phyloP scores from a whole-genome alignment of 2,888 invertebrate genomes.

The Dolichopus griseipennis region DNA sequence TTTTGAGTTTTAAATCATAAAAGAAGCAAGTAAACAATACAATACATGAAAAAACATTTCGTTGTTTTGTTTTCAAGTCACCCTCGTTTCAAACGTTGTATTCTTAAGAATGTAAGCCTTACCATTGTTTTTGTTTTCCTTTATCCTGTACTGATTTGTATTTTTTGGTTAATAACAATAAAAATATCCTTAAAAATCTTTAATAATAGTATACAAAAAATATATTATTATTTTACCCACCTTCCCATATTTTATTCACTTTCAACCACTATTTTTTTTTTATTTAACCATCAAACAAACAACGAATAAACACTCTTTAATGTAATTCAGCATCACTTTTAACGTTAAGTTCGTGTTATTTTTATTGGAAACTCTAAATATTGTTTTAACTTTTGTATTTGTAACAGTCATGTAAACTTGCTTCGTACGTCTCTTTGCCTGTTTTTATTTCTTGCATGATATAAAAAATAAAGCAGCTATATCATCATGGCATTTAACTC shows the following conservation, averaged over 20 bases:
- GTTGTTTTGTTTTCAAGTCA: not conserved
- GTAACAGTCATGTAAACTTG: no score
- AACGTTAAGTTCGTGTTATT: no score
- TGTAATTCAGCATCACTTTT: no score
- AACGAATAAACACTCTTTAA: no score
- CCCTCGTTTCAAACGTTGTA: not conserved
- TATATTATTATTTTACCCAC: not conserved
- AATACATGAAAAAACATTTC: not conserved
- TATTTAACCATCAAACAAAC: no score
- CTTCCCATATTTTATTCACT: not conserved
- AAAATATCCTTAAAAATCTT: not conserved
- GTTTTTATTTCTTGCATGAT: not conserved
- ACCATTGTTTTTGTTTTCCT: not conserved
- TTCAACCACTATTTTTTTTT: no score
- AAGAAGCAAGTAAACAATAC: not conserved
- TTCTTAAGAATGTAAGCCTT: not conserved
- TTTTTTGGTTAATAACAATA: not conserved
- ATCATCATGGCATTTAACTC: not conserved
- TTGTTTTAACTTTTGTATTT: no score
- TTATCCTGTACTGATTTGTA: not conserved
- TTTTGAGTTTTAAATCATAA: not conserved
- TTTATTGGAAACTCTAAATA: no score
- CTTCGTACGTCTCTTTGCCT: no score
- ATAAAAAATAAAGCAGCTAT: not conserved
- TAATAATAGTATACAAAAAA: not conserved